Evolutionary conservation across 2,888 invertebrate species (phyloP).

Genomic region (Entomobrya proxima): DNA sequence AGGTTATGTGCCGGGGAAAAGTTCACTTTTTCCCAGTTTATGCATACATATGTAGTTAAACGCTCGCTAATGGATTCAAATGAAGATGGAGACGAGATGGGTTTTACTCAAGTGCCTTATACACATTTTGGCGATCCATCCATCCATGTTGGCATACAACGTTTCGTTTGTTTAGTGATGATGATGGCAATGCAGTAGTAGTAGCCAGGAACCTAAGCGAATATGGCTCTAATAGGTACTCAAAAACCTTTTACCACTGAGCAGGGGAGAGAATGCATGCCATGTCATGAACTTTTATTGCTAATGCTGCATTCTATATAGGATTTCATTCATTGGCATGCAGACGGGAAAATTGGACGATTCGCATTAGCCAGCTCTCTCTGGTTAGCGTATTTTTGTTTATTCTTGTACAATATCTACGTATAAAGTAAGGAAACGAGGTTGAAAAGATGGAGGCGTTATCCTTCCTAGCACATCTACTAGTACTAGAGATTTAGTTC

Average conservation of each 20-base stretch:
- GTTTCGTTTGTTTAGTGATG: background rate
- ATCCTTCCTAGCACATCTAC: no score
- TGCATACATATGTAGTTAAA: conserved; percentile 48
- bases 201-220: no score
- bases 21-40: conserved; percentile 51
- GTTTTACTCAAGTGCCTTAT: conserved; percentile 35
- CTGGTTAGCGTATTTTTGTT: background rate
- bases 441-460: no score
- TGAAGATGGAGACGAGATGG: conserved; percentile 52
- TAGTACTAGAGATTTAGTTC: no score
- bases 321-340: background rate
- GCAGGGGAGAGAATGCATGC: background rate
- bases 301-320: background rate
- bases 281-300: background rate
- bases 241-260: background rate
- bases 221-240: background rate
- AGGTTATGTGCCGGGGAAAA: conserved; percentile 54
- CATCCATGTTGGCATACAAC: background rate
- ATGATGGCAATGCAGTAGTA: background rate
- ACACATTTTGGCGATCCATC: background rate
- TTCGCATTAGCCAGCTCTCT: background rate
- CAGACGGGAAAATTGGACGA: background rate
- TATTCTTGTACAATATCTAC: no score
- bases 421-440: no score
- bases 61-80: conserved; percentile 57